phyloP scores from a whole-genome alignment of 2,888 invertebrate genomes.

The Drosophila macrothrix region DNA sequence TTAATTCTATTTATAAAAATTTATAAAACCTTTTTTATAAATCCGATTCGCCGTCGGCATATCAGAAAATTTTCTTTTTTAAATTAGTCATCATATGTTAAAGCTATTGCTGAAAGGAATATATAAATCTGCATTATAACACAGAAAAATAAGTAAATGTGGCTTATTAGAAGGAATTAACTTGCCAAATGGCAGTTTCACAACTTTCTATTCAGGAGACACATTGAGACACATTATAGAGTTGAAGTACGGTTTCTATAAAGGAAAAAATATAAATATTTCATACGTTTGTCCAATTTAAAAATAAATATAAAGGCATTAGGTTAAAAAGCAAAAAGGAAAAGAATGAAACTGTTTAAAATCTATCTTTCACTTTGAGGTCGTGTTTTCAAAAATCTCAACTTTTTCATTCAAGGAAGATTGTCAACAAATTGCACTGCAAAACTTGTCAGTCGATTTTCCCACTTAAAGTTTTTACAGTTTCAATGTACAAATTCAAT shows the following conservation, averaged over 20 bases:
- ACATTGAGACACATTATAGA: no score
- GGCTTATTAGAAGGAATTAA: neutral
- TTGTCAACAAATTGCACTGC: no score
- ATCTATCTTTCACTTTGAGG: neutral
- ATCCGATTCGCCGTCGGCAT: neutral
- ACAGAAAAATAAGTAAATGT: neutral
- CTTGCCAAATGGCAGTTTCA: neutral
- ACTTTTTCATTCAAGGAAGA: neutral
- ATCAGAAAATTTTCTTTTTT: neutral
- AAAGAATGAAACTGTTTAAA: neutral
- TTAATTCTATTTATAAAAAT: no score
- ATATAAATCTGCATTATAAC: neutral
- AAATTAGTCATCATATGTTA: neutral
- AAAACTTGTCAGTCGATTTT: neutral
- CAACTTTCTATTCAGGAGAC: neutral
- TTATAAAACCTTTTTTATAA: neutral
- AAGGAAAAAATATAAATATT: neutral
- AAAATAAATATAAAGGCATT: accelerated
- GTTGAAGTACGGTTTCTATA: neutral
- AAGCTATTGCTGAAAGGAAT: neutral
- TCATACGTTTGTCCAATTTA: neutral
- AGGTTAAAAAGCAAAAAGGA: neutral
- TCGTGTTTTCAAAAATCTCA: neutral
- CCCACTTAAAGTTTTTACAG: neutral
- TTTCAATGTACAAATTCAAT: neutral